Evolutionary conservation across 2,888 invertebrate genomes (phyloP).

Genomic region (Carpatolechia fugitivella): DNA sequence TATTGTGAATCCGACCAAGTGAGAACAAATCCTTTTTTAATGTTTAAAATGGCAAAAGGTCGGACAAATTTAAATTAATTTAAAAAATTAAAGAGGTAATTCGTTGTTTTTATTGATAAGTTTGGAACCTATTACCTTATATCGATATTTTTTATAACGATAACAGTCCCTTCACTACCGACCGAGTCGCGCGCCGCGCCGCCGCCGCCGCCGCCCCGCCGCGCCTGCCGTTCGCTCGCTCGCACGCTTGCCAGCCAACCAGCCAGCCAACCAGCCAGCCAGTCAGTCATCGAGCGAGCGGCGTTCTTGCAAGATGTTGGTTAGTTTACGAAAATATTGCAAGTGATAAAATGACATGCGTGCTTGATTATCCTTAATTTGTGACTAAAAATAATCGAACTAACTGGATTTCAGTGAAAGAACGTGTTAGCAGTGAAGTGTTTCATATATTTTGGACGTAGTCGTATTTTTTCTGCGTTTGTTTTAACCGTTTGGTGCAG

Average conservation of each 20-base stretch:
- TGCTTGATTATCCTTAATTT: conserved; percentile 55
- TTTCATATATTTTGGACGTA: conserved; percentile 36
- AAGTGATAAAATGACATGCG: conserved; percentile 62
- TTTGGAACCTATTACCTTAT: too few species aligned
- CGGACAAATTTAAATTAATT: too few species aligned
- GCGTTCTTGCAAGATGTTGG: conserved; percentile 43
- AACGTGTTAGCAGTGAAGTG: conserved; percentile 62
- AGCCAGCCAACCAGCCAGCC: conserved; percentile 43
- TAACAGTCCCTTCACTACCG: too few species aligned
- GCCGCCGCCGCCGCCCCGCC: too few species aligned
- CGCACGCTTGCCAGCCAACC: conserved; percentile 32
- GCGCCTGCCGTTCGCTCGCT: too few species aligned
- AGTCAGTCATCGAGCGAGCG: conserved; percentile 76
- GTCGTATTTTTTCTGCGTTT: conserved; percentile 45
- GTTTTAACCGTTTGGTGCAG: conserved; percentile 67
- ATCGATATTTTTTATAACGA: too few species aligned
- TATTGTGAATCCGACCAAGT: too few species aligned
- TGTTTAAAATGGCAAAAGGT: too few species aligned
- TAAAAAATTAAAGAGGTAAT: too few species aligned
- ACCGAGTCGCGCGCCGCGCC: too few species aligned
- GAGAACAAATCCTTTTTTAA: too few species aligned
- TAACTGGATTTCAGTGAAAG: conserved; percentile 69
- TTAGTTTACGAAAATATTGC: conserved; percentile 30
- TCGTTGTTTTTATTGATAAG: too few species aligned
- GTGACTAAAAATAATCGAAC: conserved; percentile 67